Evolutionary conservation across 2,888 invertebrate species (phyloP).

Genomic region (Rapana venosa): DNA sequence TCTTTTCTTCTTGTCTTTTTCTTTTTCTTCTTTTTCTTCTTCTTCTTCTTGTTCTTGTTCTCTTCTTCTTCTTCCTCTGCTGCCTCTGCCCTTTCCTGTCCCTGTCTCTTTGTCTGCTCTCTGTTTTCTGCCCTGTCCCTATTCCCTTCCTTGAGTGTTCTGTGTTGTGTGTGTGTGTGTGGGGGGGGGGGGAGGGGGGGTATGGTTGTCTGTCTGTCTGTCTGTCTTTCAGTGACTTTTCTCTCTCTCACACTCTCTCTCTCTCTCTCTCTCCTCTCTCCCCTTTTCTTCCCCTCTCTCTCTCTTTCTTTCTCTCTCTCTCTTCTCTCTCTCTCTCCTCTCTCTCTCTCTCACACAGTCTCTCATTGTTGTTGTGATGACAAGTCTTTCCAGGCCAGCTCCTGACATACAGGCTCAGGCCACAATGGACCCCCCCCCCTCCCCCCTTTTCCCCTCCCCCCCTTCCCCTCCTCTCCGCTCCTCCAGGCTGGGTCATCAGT

Average conservation of each 20-base stretch:
- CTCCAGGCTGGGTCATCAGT: no score
- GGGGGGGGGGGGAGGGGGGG: neutral
- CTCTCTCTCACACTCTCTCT: neutral
- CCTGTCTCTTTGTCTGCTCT: no score
- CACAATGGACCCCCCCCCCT: no score
- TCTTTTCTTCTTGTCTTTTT: no score
- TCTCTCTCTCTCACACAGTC: neutral
- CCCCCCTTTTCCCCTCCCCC: no score
- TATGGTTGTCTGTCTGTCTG: neutral
- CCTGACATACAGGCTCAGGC: no score
- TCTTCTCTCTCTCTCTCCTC: neutral
- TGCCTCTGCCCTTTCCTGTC: constrained; percentile 7
- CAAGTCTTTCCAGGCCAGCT: no score
- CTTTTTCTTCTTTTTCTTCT: neutral
- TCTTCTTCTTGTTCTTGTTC: neutral
- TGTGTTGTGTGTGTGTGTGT: no score
- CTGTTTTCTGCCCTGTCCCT: neutral
- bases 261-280: neutral
- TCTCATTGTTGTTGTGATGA: neutral
- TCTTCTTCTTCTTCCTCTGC: neutral
- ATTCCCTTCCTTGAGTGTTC: neutral
- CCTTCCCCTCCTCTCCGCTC: no score
- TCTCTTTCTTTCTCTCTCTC: neutral
- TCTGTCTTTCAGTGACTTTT: neutral
- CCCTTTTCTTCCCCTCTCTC: neutral